Evolutionary conservation across 64 coral and sea anemone genomes (phyloP), one percentile per base, ranked within the genome.

Genomic region (Pocillopora verrucosa): DNA sequence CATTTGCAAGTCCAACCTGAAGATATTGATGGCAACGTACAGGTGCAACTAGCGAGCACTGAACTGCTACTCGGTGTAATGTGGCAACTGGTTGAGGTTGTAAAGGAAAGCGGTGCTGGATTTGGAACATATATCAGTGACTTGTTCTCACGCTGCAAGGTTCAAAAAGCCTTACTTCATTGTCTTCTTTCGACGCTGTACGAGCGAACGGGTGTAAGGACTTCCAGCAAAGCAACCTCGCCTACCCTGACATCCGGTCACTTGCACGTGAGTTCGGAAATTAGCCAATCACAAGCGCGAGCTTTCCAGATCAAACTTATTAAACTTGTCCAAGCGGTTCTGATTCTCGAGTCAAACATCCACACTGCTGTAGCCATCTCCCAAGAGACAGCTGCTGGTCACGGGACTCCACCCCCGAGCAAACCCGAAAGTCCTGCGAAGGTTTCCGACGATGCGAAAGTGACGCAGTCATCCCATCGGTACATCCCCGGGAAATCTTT

Each of bases 91-190:
- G 88, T 95, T 11, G 91, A 94, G 20, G 91, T 99, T 0, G 97
- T 99, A 10, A 82, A 90, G 1, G 97, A 99, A 57, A 99, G 88
- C 58, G 94, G 91, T 13, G 84, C 77, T 62, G 97, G 94, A 37
- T 93, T 95, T 60, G 97, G 97, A 11, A 91, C 94, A 0, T 99
- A 95, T 62, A 93, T 99, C 5, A 95, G 87, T 74, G 97, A 99
- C 68, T 82, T 99, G 70, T 93, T 99, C 41, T 87, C 97, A 0
- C 97, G 97, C n/a, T 99, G 97, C 17, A 95, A 95, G 63, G 97
- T 99, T 17, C 97, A 99, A 69, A 99, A 99, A 63, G 97, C 97
- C 11, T 76, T 99, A 63, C 80, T 95, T 63, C 97, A 99, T 51
- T 99, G 97, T 61, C 85, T 99, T 26, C 75, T 93, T 24, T 90